Conservation (phyloP, 1,140 invertebrate species). For the Drosophila auraria region DNA sequence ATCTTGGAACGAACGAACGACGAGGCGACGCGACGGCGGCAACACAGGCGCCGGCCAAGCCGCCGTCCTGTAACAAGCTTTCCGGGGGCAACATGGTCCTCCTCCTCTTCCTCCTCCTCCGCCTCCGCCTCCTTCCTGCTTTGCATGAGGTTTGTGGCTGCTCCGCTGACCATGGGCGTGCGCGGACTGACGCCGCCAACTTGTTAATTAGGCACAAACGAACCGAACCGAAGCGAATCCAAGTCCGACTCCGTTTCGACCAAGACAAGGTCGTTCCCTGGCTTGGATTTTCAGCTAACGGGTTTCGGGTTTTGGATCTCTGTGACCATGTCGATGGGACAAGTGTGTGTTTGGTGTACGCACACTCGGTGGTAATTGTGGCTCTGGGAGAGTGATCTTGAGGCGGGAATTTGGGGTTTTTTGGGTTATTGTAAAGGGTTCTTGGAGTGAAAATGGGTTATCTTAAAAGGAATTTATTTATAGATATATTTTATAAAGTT, state of each 20-base stretch:
- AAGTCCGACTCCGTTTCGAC: neutral
- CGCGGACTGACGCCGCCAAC: slow-evolving; percentile 66
- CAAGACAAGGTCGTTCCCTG: slow-evolving; percentile 54
- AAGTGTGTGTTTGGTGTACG: slow-evolving; percentile 2
- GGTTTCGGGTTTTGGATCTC: neutral
- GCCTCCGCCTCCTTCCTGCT: slow-evolving; percentile 29
- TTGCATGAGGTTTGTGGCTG: slow-evolving; percentile 44
- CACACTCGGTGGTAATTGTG: neutral
- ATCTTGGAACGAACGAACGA: slow-evolving; percentile 49
- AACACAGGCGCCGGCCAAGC: slow-evolving; percentile 54
- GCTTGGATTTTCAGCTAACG: slow-evolving; percentile 23
- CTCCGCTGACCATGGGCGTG: slow-evolving; percentile 32
- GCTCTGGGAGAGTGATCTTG: neutral
- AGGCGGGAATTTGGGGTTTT: no score
- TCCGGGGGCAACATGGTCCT: slow-evolving; percentile 55
- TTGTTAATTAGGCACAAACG: slow-evolving; percentile 76
- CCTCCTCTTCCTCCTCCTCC: slow-evolving; percentile 5
- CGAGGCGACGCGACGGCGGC: slow-evolving; percentile 42
- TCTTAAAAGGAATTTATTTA: neutral
- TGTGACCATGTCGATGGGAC: neutral
- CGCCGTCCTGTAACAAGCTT: slow-evolving; percentile 62
- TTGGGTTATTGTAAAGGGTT: no score
- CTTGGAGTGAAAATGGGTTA: no score
- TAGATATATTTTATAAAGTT: neutral
- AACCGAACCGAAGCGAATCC: slow-evolving; percentile 23